Evolutionary conservation across 2,888 invertebrate genomes (phyloP), one percentile per base, ranked within the genome.

Genomic region (Nemotelus nigrinus): DNA sequence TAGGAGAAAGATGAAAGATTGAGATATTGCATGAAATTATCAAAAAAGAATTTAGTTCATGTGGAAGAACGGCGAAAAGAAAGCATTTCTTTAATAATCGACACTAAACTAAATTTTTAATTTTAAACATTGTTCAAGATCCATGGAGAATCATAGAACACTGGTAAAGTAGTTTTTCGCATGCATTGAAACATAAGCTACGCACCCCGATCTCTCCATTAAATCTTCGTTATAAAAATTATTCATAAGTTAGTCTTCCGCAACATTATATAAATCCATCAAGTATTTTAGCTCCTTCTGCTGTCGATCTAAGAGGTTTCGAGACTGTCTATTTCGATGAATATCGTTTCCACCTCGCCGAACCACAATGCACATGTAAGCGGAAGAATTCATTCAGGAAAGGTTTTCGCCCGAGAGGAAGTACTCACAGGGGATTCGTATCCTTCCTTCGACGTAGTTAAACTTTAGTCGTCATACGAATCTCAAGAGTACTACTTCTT

Each of bases 341-440:
- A 68, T 50, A 67, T 67, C 39, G 50, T 68, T 68, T 68, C 67
- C 67, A 50, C 3, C 50, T 50, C 67, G 44, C n/a, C 10, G 50
- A 68, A 39, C 50, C 67, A 68, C 10, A 68, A 68, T 25, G 5
- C 3, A 39, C 48, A 6, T 5, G 39, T 25, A 68, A 25, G 25
- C 25, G 25, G 25, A 48, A 3, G 44, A 68, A 39, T 39, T 41
- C 67, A 41, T n/a, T 68, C 67, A 50, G 50, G 67, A 50, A 8
- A 68, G 50, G 67, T 50, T 50, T 50, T 48, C 41, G 65, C 67
- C 25, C 50, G 5, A 1, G 50, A 8, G 8, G 41, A 68, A 25
- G 25, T 3, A 48, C 39, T 50, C 8, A n/a, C 50, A 50, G 67
- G 39, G 50, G 48, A 44, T 68, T 6, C n/a, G 45, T 25, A 5